These are phyloP conservation scores for Tenrec ecaudatus DNA, from an alignment of 2,113 vertebrate species.

Conservation along the genomic window DNA sequence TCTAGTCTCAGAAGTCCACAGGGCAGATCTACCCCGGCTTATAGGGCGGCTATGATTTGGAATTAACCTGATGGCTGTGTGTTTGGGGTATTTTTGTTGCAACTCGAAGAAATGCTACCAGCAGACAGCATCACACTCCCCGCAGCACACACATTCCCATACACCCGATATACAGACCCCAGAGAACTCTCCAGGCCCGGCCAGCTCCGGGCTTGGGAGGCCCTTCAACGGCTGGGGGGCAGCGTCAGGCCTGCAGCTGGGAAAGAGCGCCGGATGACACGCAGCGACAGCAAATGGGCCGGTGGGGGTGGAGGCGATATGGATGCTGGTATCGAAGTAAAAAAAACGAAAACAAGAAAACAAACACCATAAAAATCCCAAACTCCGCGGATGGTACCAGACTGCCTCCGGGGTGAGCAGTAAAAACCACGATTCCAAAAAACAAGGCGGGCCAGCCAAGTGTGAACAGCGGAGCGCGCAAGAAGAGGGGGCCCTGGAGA, in stretches of 20 bases:
- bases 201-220: no score
- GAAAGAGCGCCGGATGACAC: no score
- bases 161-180: no score
- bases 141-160: background rate
- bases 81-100: no score
- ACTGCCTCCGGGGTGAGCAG: background rate
- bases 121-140: fast-evolving
- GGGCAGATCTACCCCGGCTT: no score
- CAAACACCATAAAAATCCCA: background rate
- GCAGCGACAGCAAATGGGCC: background rate
- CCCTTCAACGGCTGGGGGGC: no score
- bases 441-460: conserved; percentile 43
- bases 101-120: background rate
- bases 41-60: no score
- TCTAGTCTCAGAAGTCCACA: no score
- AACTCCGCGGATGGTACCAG: background rate
- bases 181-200: no score
- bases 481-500: conserved; percentile 54
- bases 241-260: no score
- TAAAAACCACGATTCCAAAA: background rate
- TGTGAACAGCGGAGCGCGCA: conserved; percentile 29
- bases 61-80: no score
- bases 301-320: background rate
- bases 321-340: background rate
- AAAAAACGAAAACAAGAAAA: no score